Base-by-base conservation (phyloP, 2,113 vertebrate genomes). In the Anoura caudifer region DNA sequence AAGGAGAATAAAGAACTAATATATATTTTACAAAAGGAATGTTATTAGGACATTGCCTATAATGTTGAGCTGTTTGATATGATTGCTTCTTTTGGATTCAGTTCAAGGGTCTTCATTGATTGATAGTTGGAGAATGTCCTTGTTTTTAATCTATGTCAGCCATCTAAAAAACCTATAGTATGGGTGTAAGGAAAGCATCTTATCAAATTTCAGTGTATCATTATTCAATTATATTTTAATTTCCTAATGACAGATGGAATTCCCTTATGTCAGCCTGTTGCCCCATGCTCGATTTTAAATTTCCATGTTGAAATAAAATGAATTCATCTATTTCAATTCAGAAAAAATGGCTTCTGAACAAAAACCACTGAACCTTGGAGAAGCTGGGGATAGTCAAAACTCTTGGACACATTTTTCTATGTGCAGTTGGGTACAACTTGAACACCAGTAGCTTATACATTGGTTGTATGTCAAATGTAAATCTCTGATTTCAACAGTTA, bases 161-260 rank as follows among this genome's bases (percentile, higher is more conserved):
- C 54, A 85, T 73, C 45, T 87, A 41, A 96, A 52, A 98, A 81
- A 95, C 9, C 3, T n/a, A 52, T 95, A 94, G 77, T 54, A 69
- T 52, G 43, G 36, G 24, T 65, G 31, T 82, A 86, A 92, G 31
- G 31, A 61, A 94, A 95, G 14, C 69, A 61, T 94, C 95, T 65
- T 96, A 54, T 94, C 5, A 54, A 87, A 19, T 96, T 86, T 41
- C 65, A 93, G 79, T 79, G 63, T 95, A 96, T 90, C 96, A 97
- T 79, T 96, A 95, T 95, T 92, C 95, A 94, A 95, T 95, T 91
- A 93, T 94, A 94, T 94, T 90, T 96, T 87, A 84, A 96, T 91
- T 93, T 97, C n/a, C 54, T 81, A 94, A 94, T 89, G 77, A 79
- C 72, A 97, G 93, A 88, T 96, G 85, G 76, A 95, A 92, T 88